Evolutionary conservation across 2,113 vertebrate genomes (phyloP), one percentile per base, ranked within the genome.

Genomic region (Rhipidura dahli): DNA sequence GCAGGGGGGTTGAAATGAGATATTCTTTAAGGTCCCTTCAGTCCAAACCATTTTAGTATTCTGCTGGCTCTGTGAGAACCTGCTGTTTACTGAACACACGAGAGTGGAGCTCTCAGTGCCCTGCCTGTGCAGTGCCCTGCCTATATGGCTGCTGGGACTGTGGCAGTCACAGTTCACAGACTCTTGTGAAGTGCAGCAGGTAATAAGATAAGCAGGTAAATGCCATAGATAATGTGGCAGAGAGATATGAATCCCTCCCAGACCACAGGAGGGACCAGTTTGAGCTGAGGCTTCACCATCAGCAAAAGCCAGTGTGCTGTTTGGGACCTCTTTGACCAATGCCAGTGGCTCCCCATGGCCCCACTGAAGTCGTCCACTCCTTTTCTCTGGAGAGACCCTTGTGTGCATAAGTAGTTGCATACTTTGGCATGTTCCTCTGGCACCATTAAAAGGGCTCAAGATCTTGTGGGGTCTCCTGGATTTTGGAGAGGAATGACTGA

Each of bases 131-230:
- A 28, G 51, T 44, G 45, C 39, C 63, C 27, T 88, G n/a, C 23
- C 45, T 60, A 3, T 28, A 2, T 8, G 1, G 40, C 37, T 65
- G 3, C 37, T 65, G 26, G 23, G 11, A 15, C n/a, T 57, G 20
- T 59, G 49, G 11, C 16, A 17, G 12, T 37, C 0, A 0, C 42
- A n/a, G n/a, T n/a, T n/a, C n/a, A n/a, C n/a, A n/a, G n/a, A 15
- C 20, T 42, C 9, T 18, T 83, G 30, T 65, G 60, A 87, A 81
- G 30, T 59, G 27, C 28, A 81, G 35, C 33, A 39, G 57, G 7
- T 59, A 45, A 12, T 33, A 57, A 31, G 10, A n/a, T 35, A 77
- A 65, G n/a, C n/a, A 31, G 22, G 3, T 42, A 49, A 64, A 39
- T 51, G 22, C 31, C 30, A 68, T 19, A 51, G 33, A 45, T 59